Evolutionary conservation across 2,888 invertebrate species (phyloP), one percentile per base, ranked within the genome.

Genomic region (Acanthopleura granulata): DNA sequence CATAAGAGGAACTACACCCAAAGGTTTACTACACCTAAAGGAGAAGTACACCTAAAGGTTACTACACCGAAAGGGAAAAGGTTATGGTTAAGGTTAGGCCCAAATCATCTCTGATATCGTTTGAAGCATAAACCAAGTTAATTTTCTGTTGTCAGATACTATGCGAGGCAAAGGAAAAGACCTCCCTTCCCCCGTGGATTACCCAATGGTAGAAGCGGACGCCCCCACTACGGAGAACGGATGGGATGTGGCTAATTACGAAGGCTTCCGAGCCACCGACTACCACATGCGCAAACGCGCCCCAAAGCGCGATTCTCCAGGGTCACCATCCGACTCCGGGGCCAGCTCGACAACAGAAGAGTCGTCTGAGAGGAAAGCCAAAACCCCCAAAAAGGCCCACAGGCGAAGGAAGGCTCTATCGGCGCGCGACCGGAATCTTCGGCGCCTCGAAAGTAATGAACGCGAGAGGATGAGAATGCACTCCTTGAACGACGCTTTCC

Each of bases 401-500:
- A 91, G 93, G 83, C 93, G 95, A 81, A 94, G 95, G 87, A 94
- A 94, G 82, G 94, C 94, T 6, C 92, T 95, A 76, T 95, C 95
- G 76, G 95, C 96, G 1, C 93, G 96, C 75, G 97, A 97, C 88
- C 92, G 96, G 79, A 97, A 96, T 91, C 91, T 95, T 77, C 93
- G 97, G 72, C 93, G 97, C 76, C 92, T 97, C 73, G 97, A 97
- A 91, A 96, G 96, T 90, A 97, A 97, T 90, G 96, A 97, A 90
- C 92, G 97, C 74, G 97, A 97, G 91, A 92, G 97, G 76, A 95
- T 96, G 94, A 92, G 97, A 84, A 97, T 97, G 97, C 97, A 97
- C 90, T 95, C 95, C 74, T 93, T 97, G 76, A 97, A 97, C 89
- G 95, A 96, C 88, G 97, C 97, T 22, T 97, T 97, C 91, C 95